Evolutionary conservation across 2,888 invertebrate species (phyloP), one percentile per base, ranked within the genome.

Genomic region (Xestia xanthographa): DNA sequence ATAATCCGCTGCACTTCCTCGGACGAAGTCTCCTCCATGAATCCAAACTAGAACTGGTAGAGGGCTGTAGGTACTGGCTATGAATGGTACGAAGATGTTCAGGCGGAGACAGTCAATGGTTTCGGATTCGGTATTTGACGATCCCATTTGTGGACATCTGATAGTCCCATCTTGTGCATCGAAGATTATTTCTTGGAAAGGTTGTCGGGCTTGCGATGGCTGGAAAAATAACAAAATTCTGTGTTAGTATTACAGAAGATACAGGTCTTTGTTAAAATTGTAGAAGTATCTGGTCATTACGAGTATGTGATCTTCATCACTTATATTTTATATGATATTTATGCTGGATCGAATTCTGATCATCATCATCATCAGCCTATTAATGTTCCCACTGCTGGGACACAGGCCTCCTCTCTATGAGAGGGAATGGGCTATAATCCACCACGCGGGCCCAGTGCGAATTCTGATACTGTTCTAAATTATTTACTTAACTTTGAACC

Each of bases 21-120:
- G 79, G 9, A 76, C 86, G 48, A 95, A 96, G 11, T 87, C 89
- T 58, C 96, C 96, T 26, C 96, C 96, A 62, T 96, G 96, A 62
- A 96, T 92, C 95, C 95, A 96, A 5, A 95, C 93, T 62, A 96
- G 77, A 2, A 96, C 96, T 26, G 96, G 96, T 50, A 96, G 79
- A 6, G 95, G 95, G 76, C 92, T 95, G 22, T 81, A 88, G 8
- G 92, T 89, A 72, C 93, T 94, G 3, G 96, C 96, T 73, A 85
- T 80, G 53, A 89, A 91, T 9, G 96, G 96, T 6, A 95, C 94
- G 79, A 93, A 95, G 0, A 98, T 97, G 90, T 98, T 98, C 11
- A 98, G 90, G 77, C 97, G 97, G 0, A 98, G 95, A 81, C 98
- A 98, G 90, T 97, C 97, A 77, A 97, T 93, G 48, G 80, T 84